A percentile compares a stretch with the other conserved stretches of the same genome.
Evolutionary conservation across 2,113 vertebrate genomes (phyloP).

Genomic region (Leptocoma aspasia): DNA sequence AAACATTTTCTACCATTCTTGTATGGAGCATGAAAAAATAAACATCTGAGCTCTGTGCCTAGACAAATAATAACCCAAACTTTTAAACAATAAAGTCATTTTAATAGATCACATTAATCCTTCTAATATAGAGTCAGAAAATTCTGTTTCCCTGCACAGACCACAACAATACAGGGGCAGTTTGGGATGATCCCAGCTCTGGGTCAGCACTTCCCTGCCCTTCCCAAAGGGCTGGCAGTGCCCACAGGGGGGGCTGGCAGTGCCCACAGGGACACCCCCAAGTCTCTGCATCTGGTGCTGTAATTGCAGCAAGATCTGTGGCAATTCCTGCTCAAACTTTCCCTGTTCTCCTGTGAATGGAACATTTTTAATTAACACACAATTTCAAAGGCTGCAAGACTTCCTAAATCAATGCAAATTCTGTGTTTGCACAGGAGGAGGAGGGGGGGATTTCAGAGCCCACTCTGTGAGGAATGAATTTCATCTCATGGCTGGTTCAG

Average conservation of each 20-base stretch:
- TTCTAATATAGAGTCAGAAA: too few species aligned
- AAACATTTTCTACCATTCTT: too few species aligned
- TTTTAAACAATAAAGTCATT: too few species aligned
- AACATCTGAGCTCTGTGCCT: too few species aligned
- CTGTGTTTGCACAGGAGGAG: background rate
- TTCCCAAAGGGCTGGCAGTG: background rate
- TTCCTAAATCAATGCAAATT: slow-evolving; percentile 13
- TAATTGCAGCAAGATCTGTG: background rate
- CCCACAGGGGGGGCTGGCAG: background rate
- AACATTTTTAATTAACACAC: slow-evolving; percentile 13
- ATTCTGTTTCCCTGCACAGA: too few species aligned
- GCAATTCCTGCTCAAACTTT: background rate
- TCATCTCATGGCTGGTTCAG: background rate
- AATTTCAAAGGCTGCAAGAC: background rate
- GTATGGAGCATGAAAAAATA: too few species aligned
- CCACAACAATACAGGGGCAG: too few species aligned
- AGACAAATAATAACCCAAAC: too few species aligned
- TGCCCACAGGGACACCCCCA: background rate
- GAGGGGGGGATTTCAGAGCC: background rate
- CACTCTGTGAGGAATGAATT: background rate
- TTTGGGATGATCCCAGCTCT: background rate
- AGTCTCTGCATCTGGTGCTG: background rate
- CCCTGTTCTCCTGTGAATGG: background rate
- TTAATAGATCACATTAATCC: too few species aligned
- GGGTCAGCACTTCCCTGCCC: background rate